Evolutionary conservation across 1,140 invertebrate genomes (phyloP).

Genomic region (Temnothorax nylanderi): DNA sequence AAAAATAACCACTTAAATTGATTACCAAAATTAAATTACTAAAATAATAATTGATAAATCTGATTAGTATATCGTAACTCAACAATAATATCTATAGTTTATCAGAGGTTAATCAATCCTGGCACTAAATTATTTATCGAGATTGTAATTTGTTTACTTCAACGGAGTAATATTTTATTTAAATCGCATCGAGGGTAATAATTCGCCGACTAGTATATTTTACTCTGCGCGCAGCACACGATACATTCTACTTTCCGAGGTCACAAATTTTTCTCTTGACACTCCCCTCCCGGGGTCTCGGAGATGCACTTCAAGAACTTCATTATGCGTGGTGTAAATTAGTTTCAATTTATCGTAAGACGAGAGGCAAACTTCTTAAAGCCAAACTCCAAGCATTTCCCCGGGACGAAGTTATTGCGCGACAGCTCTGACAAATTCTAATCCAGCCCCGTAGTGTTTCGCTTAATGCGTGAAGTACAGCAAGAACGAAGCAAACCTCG

Average conservation of each 20-base stretch:
- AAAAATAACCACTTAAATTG: slow-evolving; percentile 6
- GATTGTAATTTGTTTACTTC: slow-evolving; percentile 16
- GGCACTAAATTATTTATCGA: slow-evolving; percentile 30
- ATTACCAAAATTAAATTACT: slow-evolving; percentile 16
- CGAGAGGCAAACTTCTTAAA: slow-evolving; percentile 49
- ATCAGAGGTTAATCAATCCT: slow-evolving; percentile 20
- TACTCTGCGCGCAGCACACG: neutral
- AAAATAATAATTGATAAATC: slow-evolving; percentile 19
- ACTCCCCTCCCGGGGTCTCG: neutral
- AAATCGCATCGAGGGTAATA: neutral
- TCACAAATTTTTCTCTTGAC: slow-evolving; percentile 45
- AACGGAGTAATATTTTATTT: slow-evolving; percentile 18
- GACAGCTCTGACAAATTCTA: slow-evolving; percentile 58
- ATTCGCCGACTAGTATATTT: neutral
- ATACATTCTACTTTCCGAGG: slow-evolving; percentile 27
- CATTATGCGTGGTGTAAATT: slow-evolving; percentile 57
- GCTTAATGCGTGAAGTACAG: slow-evolving; percentile 52
- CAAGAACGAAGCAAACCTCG: slow-evolving; percentile 43
- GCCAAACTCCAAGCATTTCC: slow-evolving; percentile 44
- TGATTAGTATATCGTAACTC: slow-evolving; percentile 11
- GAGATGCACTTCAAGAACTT: slow-evolving; percentile 48
- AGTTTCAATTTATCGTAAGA: slow-evolving; percentile 56
- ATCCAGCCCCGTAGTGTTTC: slow-evolving; percentile 45
- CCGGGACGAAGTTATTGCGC: slow-evolving; percentile 41
- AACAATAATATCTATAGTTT: slow-evolving; percentile 1